These are phyloP conservation scores for Anguilla rostrata DNA, from an alignment of 2,113 vertebrate species.

Conservation along the genomic window DNA sequence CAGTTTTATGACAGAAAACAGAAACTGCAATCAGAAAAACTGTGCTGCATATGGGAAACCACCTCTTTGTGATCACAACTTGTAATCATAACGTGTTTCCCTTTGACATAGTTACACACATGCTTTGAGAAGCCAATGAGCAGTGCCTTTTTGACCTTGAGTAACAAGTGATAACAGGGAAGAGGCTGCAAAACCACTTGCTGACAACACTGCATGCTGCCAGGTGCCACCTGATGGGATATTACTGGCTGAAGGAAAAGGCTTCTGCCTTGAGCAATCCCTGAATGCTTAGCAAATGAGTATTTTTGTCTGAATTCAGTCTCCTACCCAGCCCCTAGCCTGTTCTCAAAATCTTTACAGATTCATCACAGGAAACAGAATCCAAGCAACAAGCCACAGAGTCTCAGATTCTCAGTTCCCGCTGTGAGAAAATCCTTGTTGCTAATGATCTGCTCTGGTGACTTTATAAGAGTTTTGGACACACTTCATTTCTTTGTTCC, in stretches of 20 bases:
- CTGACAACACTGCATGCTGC: neutral
- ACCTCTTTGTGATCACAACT: too few relatives aligned
- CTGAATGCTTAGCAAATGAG: neutral
- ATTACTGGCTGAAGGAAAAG: neutral
- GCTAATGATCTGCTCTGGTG: constrained; percentile 18
- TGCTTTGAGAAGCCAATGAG: neutral
- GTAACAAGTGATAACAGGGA: neutral
- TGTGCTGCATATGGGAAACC: too few relatives aligned
- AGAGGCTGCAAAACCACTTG: neutral
- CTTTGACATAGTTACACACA: neutral
- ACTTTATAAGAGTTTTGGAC: constrained; percentile 7
- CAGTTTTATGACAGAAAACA: neutral
- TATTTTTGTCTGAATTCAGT: neutral
- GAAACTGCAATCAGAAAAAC: too few relatives aligned
- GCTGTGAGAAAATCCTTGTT: neutral
- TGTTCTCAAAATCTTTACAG: neutral
- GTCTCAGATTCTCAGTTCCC: neutral
- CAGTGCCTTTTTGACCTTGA: neutral
- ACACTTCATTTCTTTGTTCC: neutral
- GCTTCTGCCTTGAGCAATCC: neutral
- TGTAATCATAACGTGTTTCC: neutral
- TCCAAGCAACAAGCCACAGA: neutral
- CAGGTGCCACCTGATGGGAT: neutral
- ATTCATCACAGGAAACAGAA: constrained; percentile 6
- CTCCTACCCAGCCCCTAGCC: neutral